These are phyloP conservation scores for Microcebus lehilahytsara DNA, from an alignment of 2,113 vertebrate species.

Conservation along the genomic window DNA sequence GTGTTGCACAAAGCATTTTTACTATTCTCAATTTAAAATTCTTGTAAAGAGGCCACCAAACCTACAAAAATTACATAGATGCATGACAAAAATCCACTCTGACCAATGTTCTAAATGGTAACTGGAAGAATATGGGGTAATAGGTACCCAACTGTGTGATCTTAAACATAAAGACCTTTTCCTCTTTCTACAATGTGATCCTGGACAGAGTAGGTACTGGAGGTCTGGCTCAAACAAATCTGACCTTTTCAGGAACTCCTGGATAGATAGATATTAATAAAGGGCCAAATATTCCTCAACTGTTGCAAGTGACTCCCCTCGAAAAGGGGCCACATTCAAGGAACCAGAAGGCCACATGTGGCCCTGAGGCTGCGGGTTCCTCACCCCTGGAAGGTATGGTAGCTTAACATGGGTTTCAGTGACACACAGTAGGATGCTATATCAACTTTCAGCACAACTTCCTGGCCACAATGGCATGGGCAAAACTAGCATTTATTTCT, in stretches of 20 bases:
- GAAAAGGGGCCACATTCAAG: no score
- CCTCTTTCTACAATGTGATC: neutral
- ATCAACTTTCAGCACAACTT: constrained; percentile 4
- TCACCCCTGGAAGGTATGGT: neutral
- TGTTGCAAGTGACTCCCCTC: neutral
- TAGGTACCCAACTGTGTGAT: neutral
- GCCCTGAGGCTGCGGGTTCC: no score
- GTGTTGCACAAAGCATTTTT: constrained; percentile 1
- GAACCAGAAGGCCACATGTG: no score
- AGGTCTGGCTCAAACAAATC: neutral
- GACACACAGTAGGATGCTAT: neutral
- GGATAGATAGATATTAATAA: neutral
- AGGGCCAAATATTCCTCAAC: neutral
- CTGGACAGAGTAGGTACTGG: neutral
- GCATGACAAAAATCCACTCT: constrained; percentile 39
- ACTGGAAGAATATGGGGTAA: neutral
- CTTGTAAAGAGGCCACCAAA: constrained; percentile 22
- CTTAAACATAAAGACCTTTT: neutral
- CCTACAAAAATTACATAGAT: neutral
- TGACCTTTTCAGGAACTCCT: neutral
- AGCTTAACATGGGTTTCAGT: neutral
- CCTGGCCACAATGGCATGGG: neutral
- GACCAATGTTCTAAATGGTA: constrained; percentile 8
- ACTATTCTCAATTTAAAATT: neutral
- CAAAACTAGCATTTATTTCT: neutral